phyloP scores from a whole-genome alignment of 64 coral and sea anemone species.

The Orbicella faveolata region DNA sequence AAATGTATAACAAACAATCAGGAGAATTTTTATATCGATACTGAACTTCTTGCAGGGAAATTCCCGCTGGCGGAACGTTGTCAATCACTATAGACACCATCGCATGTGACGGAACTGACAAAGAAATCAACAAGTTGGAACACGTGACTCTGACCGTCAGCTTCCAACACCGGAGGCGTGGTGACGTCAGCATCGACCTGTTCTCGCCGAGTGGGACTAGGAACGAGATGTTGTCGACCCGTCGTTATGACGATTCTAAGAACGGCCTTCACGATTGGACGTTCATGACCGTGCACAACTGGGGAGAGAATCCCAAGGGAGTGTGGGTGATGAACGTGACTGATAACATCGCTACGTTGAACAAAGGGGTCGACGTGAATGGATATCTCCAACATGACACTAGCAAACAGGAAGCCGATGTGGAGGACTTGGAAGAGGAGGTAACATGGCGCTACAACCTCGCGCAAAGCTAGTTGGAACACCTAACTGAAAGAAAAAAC shows the following conservation, averaged over 20 bases:
- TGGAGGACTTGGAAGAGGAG: conserved; percentile 94
- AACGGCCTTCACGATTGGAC: conserved; percentile 96
- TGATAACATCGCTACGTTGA: conserved; percentile 78
- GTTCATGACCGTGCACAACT: conserved; percentile 97
- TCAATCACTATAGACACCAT: conserved; percentile 97
- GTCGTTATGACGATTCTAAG: conserved; percentile 97
- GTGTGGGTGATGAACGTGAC: conserved; percentile 97
- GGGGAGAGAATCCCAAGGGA: conserved; percentile 96
- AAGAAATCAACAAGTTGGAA: conserved; percentile 83
- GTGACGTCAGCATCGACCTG: conserved; percentile 95
- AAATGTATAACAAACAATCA: too few relatives aligned
- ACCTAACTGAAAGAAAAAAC: too few relatives aligned
- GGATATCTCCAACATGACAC: conserved; percentile 95
- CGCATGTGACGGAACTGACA: conserved; percentile 81
- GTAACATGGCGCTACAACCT: conserved; percentile 1
- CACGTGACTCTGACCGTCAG: conserved; percentile 84
- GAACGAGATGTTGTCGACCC: conserved; percentile 98
- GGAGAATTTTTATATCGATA: not conserved
- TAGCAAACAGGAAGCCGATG: conserved; percentile 94
- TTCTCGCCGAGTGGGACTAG: conserved; percentile 98
- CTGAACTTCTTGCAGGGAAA: conserved; percentile 58
- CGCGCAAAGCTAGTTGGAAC: too few relatives aligned
- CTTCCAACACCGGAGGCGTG: conserved; percentile 90
- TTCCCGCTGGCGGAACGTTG: conserved; percentile 85
- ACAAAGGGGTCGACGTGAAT: conserved; percentile 90